Evolutionary conservation across 2,888 invertebrate genomes (phyloP), one percentile per base, ranked within the genome.

Genomic region (Campopleginae sp.): DNA sequence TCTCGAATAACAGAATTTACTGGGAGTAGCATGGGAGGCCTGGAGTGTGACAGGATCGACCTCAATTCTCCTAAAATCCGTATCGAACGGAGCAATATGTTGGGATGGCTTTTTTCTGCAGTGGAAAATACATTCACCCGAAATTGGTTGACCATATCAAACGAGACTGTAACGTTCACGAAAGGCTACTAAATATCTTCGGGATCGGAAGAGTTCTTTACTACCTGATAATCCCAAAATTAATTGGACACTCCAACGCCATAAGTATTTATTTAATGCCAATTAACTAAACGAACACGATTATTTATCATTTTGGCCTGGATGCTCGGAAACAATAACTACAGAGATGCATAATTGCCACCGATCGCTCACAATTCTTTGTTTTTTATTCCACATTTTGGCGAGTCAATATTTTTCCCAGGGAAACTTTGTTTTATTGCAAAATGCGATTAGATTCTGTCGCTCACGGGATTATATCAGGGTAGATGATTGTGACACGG

Each of bases 31-130:
- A 44, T 44, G 27, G 58, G 70, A 33, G 44, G 65, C 58, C 6
- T 8, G 68, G 27, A 44, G 31, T 71, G 70, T 46, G 68, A 74
- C 77, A 68, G 76, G 72, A 54, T 58, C 51, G 65, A 70, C 48
- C 46, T 31, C 75, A 72, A 76, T 82, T 82, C 76, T 76, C 83
- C 65, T 80, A 70, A 83, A 82, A 85, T 85, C 70, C 79, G 75
- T 80, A 85, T 80, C 85, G 83, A 76, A 76, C 72, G 66, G 31
- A 68, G 48, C 68, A 65, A 76, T 76, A 75, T 71, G 51, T 54
- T 65, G 65, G 72, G 38, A 80, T 80, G 58, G 19, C 58, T 61
- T 77, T 85, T 78, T 78, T 82, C 51, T 51, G 19, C 76, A 54
- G 70, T 70, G 78, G 54, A 75, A 85, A 85, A 75, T 79, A 63